Conservation (phyloP, 2,888 invertebrate genomes). For the Sminthurinus aureus region DNA sequence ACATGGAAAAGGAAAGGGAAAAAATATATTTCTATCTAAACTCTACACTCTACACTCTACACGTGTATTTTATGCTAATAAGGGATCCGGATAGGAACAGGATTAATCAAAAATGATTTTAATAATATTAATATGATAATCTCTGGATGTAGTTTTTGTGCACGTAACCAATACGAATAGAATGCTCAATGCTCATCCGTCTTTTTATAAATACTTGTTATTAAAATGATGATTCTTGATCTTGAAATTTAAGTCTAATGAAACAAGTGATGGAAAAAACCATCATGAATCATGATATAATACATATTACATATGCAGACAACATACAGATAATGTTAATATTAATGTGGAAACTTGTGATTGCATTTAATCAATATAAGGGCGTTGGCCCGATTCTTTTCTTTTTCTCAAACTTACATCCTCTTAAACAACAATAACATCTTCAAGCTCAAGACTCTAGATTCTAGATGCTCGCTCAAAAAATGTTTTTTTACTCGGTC, state of each 20-base stretch:
- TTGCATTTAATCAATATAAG: constrained; percentile 57
- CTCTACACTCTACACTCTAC: not conserved
- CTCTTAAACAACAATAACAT: constrained; percentile 28
- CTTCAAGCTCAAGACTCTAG: constrained; percentile 1
- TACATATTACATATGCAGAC: not conserved
- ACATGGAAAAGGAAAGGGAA: not conserved
- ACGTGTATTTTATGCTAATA: not conserved
- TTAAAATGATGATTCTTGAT: not conserved
- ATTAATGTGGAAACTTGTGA: constrained; percentile 14
- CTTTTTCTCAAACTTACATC: constrained; percentile 38
- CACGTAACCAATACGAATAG: too few relatives aligned
- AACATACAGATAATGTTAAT: not conserved
- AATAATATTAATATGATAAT: too few relatives aligned
- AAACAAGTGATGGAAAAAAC: constrained; percentile 3
- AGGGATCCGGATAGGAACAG: too few relatives aligned
- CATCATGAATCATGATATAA: not conserved
- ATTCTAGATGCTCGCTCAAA: constrained; percentile 9
- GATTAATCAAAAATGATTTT: too few relatives aligned
- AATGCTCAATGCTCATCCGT: too few relatives aligned
- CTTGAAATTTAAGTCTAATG: constrained; percentile 7
- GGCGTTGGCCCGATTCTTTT: constrained; percentile 56
- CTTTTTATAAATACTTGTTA: too few relatives aligned
- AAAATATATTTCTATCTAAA: not conserved
- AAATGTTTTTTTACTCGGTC: not conserved
- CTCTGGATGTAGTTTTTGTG: too few relatives aligned